Percentiles rank a stretch among this genome's conserved stretches.
These are phyloP conservation scores for Protosalanx chinensis DNA, from an alignment of 2,797 vertebrate genomes.

Conservation along the genomic window DNA sequence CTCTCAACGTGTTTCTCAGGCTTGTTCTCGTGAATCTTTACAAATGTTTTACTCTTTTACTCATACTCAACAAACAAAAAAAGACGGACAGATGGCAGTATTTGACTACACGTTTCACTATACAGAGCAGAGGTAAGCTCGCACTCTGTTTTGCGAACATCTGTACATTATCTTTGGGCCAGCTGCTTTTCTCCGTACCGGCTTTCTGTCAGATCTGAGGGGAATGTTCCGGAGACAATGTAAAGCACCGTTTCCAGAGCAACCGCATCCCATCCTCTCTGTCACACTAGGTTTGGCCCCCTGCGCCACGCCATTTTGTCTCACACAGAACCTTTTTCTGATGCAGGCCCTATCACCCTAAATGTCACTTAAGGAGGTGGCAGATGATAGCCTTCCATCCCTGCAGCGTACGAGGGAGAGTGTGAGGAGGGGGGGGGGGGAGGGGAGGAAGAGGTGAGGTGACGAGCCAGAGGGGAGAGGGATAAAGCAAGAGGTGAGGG, in stretches of 20 bases:
- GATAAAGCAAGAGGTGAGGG: neutral
- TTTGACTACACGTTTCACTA: neutral
- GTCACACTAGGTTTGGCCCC: constrained; percentile 17
- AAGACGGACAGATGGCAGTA: neutral
- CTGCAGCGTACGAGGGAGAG: constrained; percentile 20
- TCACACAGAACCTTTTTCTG: constrained; percentile 19
- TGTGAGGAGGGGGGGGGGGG: constrained; percentile 4
- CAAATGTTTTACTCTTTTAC: too few relatives aligned
- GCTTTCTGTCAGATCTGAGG: neutral
- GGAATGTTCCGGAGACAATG: neutral
- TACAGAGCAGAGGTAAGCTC: neutral
- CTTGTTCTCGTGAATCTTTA: too few relatives aligned
- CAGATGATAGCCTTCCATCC: constrained; percentile 26
- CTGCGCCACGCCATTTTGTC: constrained; percentile 3
- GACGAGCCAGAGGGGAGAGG: neutral
- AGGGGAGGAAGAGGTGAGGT: neutral
- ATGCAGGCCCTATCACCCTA: constrained; percentile 5
- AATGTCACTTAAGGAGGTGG: neutral
- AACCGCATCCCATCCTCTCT: neutral
- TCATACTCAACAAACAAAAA: too few relatives aligned
- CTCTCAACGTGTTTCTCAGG: neutral
- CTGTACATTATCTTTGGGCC: neutral
- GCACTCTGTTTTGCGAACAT: neutral
- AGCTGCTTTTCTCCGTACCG: neutral
- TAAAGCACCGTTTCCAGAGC: neutral